Evolutionary conservation across 2,113 vertebrate genomes (phyloP).

Genomic region (Cryptotis parvus): DNA sequence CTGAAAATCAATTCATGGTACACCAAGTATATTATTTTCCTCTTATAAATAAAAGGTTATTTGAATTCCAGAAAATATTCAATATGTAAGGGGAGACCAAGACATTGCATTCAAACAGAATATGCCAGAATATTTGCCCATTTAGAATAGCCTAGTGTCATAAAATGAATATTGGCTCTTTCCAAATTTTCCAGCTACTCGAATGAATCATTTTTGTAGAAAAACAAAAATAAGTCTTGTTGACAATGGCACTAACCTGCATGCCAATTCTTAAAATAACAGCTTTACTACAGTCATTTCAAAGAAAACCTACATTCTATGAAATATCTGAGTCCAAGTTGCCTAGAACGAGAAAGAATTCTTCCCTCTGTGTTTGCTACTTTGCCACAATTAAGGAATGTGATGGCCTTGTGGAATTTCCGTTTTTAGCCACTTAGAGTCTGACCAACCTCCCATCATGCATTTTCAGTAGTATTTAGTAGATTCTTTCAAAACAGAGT

Average conservation of each 20-base stretch:
- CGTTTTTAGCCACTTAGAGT: conserved; percentile 53
- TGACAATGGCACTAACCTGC: not conserved
- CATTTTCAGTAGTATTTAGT: conserved; percentile 72
- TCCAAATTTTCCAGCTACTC: conserved; percentile 6
- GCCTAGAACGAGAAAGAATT: not conserved
- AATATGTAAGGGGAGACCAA: not conserved
- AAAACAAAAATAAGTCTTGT: conserved; percentile 6
- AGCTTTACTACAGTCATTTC: conserved; percentile 37
- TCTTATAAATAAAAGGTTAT: conserved; percentile 42
- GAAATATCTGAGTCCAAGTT: conserved; percentile 21
- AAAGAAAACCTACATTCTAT: conserved; percentile 49
- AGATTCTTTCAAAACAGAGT: conserved; percentile 64
- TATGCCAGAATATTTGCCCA: not conserved
- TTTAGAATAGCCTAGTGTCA: not conserved
- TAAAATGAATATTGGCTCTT: conserved; percentile 14
- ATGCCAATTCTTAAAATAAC: conserved; percentile 38
- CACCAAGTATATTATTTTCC: conserved; percentile 15
- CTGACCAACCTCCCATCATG: conserved; percentile 76
- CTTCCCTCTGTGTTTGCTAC: not conserved
- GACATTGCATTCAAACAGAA: not conserved
- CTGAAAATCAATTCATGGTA: conserved; percentile 58
- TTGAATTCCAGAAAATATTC: not conserved
- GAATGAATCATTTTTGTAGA: conserved; percentile 24
- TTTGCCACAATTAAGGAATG: conserved; percentile 57
- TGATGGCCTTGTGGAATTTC: conserved; percentile 64